These are phyloP conservation scores for Ischnura elegans DNA, from an alignment of 2,888 invertebrate genomes.

Conservation along the genomic window DNA sequence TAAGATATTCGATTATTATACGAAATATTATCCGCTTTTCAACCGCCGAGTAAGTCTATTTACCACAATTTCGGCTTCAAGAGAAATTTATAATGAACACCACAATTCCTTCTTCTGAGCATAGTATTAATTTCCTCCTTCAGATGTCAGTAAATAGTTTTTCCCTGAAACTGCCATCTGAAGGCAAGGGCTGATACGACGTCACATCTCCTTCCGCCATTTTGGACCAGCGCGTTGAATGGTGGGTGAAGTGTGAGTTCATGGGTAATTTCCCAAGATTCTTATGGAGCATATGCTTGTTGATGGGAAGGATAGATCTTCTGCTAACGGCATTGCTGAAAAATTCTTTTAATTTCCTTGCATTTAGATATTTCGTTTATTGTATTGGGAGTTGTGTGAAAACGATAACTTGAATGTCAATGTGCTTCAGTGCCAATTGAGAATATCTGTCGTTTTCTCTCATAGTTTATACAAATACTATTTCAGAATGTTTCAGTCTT, in stretches of 20 bases:
- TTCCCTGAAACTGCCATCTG: constrained; percentile 59
- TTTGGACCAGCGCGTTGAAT: constrained; percentile 66
- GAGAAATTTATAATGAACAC: background rate
- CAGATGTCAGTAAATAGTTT: constrained; percentile 57
- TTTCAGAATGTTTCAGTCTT: background rate
- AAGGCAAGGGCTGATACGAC: constrained; percentile 47
- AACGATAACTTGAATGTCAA: background rate
- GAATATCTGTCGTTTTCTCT: constrained; percentile 32
- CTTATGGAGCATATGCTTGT: constrained; percentile 73
- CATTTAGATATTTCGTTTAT: background rate
- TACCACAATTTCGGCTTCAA: background rate
- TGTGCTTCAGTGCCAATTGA: background rate
- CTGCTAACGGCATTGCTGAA: constrained; percentile 29
- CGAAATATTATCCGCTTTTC: too few relatives aligned
- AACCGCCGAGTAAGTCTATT: too few relatives aligned
- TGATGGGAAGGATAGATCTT: constrained; percentile 24
- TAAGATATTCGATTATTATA: too few relatives aligned
- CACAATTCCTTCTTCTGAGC: background rate
- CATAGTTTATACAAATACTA: constrained; percentile 32
- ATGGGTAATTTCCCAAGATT: constrained; percentile 77
- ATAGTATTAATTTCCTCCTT: constrained; percentile 53
- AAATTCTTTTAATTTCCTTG: constrained; percentile 15
- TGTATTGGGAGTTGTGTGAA: background rate
- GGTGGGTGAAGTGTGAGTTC: constrained; percentile 75
- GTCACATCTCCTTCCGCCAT: constrained; percentile 18